These are phyloP conservation scores for Drosophila rhopaloa DNA, from an alignment of 1,140 invertebrate genomes.

Conservation along the genomic window DNA sequence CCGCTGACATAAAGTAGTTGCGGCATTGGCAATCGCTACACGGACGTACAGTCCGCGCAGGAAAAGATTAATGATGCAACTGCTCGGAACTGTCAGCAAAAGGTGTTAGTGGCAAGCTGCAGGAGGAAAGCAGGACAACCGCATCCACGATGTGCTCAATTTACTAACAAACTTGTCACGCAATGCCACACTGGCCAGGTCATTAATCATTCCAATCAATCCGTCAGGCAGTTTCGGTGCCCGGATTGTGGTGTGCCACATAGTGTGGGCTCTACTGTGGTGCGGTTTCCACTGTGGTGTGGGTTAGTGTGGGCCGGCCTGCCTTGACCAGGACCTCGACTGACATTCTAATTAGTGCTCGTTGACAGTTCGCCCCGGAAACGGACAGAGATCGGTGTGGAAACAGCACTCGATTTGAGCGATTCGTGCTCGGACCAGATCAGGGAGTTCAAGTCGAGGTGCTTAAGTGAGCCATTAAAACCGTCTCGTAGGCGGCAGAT, in stretches of 20 bases:
- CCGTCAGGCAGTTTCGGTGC: constrained; percentile 53
- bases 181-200: constrained; percentile 53
- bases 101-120: constrained; percentile 59
- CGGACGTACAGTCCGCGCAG: constrained; percentile 21
- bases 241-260: constrained; percentile 27
- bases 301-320: not conserved
- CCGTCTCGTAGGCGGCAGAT: constrained; percentile 35
- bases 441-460: constrained; percentile 17
- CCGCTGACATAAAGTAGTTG: not conserved
- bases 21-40: not conserved
- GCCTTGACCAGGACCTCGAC: constrained; percentile 28
- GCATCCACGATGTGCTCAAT: constrained; percentile 61
- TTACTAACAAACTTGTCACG: constrained; percentile 81
- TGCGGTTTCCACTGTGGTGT: constrained; percentile 10
- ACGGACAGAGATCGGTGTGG: constrained; percentile 10
- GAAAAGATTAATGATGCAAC: constrained; percentile 66
- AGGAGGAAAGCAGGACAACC: constrained; percentile 26
- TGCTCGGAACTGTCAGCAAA: constrained; percentile 21
- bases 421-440: constrained; percentile 9
- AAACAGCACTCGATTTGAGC: constrained; percentile 27
- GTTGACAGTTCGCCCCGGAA: constrained; percentile 52
- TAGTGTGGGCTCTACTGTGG: not conserved
- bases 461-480: constrained; percentile 44
- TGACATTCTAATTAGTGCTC: constrained; percentile 59
- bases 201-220: constrained; percentile 76